These are phyloP conservation scores for Bactericera cockerelli DNA, from an alignment of 1,140 invertebrate species.

Conservation along the genomic window DNA sequence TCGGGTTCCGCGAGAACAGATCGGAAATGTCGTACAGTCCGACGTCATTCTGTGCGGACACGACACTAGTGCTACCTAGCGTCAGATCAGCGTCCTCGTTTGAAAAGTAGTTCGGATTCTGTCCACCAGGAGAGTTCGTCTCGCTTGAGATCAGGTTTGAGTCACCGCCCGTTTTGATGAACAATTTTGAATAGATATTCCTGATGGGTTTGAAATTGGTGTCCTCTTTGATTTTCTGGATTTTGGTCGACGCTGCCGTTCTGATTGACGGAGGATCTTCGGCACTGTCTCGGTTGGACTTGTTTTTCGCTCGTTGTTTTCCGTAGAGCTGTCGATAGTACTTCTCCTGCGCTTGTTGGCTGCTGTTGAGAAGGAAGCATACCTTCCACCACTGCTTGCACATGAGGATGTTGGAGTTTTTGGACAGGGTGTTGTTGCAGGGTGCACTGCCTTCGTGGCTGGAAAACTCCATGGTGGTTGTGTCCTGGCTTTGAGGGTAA, in stretches of 20 bases:
- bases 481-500: too few relatives aligned
- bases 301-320: slow-evolving; percentile 26
- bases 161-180: neutral
- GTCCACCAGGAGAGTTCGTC: neutral
- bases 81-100: neutral
- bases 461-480: too few relatives aligned
- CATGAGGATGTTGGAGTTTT: slow-evolving; percentile 53
- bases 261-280: neutral
- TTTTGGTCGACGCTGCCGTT: neutral
- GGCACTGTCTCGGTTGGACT: neutral
- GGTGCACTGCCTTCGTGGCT: too few relatives aligned
- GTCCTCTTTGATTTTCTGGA: neutral
- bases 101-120: neutral
- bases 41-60: neutral
- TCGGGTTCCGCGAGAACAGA: neutral
- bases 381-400: slow-evolving; percentile 78
- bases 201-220: neutral
- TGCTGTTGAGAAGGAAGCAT: slow-evolving; percentile 57
- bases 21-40: slow-evolving; percentile 5
- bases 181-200: slow-evolving; percentile 1
- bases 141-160: neutral
- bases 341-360: slow-evolving; percentile 50
- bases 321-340: slow-evolving; percentile 63
- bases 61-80: neutral
- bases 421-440: neutral